A percentile compares a stretch with the other conserved stretches of the same genome.
Conservation (phyloP, 64 coral and sea anemone species). For the Montipora sp. region DNA sequence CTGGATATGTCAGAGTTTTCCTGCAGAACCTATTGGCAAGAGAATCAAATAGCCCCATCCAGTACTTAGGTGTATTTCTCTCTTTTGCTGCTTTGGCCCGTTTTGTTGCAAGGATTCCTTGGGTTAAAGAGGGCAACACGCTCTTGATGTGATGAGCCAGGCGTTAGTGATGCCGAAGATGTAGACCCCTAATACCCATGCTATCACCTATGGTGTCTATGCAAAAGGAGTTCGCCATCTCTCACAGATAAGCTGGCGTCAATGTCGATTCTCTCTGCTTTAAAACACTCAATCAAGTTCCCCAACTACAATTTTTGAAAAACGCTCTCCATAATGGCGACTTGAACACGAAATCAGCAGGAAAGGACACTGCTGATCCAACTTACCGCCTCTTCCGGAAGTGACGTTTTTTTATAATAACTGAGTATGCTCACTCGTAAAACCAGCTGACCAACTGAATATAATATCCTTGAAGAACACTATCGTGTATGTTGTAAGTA, state of each 20-base stretch:
- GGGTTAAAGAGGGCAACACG: not conserved
- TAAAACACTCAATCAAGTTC: not conserved
- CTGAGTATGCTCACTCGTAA: not conserved
- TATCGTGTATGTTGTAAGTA: too few species aligned
- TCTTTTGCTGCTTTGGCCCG: not conserved
- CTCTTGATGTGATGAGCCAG: not conserved
- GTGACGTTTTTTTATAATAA: not conserved
- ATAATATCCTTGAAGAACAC: not conserved
- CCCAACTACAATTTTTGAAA: not conserved
- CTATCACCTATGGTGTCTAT: conserved; percentile 25
- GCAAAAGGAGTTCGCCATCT: not conserved
- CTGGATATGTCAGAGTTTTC: conserved; percentile 37
- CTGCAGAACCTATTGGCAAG: conserved; percentile 21
- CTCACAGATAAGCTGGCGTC: not conserved
- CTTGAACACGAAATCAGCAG: not conserved
- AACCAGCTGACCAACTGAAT: conserved; percentile 32
- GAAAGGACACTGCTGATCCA: not conserved
- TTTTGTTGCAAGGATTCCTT: not conserved
- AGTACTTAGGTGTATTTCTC: not conserved
- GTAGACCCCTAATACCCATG: not conserved
- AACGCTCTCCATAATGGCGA: conserved; percentile 8
- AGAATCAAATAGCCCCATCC: conserved; percentile 62
- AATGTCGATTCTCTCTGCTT: not conserved
- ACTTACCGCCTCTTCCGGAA: not conserved
- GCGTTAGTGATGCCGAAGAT: not conserved